These are phyloP conservation scores for Pachycephala philippinensis DNA, from an alignment of 2,113 vertebrate species.

Conservation along the genomic window DNA sequence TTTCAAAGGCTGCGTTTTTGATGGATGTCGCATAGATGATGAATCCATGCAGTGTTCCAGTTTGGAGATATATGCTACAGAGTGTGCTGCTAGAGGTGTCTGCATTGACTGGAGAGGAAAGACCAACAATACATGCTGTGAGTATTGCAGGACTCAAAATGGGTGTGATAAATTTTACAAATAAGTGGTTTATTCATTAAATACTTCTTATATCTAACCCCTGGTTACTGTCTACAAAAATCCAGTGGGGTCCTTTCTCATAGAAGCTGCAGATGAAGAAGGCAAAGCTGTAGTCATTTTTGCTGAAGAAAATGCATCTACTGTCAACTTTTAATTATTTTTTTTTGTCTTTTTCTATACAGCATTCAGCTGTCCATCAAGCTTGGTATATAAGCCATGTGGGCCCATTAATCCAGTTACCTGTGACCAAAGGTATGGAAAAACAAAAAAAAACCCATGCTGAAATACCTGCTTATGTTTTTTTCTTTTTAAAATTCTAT, in stretches of 20 bases:
- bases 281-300: background rate
- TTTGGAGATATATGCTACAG: slow-evolving; percentile 82
- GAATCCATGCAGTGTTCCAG: slow-evolving; percentile 67
- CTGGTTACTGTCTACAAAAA: background rate
- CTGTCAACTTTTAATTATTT: background rate
- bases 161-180: background rate
- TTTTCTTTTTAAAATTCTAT: background rate
- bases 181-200: background rate
- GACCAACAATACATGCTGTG: slow-evolving; percentile 78
- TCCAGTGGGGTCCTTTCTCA: background rate
- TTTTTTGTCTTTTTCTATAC: background rate
- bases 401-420: slow-evolving; percentile 71
- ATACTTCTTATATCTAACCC: background rate
- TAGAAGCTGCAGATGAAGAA: background rate
- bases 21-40: slow-evolving; percentile 61
- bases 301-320: background rate
- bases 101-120: slow-evolving; percentile 84
- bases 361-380: slow-evolving; percentile 78
- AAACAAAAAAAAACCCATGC: background rate
- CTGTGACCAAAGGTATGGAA: slow-evolving; percentile 77
- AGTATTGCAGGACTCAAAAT: slow-evolving; percentile 47
- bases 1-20: slow-evolving; percentile 72
- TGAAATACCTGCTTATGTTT: background rate
- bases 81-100: slow-evolving; percentile 73
- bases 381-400: slow-evolving; percentile 78